phyloP scores from a whole-genome alignment of 2,797 vertebrate genomes.

The Molossus molossus region DNA sequence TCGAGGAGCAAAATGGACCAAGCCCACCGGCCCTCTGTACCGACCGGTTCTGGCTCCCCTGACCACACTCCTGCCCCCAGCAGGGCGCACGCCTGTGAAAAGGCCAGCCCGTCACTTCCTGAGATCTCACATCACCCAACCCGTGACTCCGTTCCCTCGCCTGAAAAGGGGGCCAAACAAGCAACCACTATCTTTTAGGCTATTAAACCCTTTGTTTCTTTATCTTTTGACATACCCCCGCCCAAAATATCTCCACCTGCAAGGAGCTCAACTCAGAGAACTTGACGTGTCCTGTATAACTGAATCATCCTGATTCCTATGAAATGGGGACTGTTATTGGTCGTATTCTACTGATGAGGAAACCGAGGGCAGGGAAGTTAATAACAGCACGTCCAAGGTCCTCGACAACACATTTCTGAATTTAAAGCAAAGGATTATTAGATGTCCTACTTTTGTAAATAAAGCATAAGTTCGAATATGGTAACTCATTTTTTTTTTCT shows the following conservation, averaged over 20 bases:
- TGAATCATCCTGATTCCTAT: not conserved
- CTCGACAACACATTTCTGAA: not conserved
- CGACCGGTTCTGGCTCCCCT: not conserved
- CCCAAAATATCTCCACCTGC: not conserved
- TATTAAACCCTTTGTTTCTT: not conserved
- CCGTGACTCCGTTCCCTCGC: not conserved
- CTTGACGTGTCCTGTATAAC: not conserved
- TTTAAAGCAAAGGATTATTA: not conserved
- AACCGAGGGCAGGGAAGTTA: not conserved
- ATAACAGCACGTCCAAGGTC: not conserved
- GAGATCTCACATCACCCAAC: not conserved
- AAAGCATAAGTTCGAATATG: not conserved
- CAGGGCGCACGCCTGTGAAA: accelerated
- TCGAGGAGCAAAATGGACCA: not conserved
- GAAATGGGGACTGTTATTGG: not conserved
- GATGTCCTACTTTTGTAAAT: slow-evolving; percentile 13
- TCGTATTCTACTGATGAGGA: not conserved
- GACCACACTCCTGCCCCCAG: not conserved
- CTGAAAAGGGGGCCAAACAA: not conserved
- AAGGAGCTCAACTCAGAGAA: not conserved
- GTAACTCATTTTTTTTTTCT: not conserved
- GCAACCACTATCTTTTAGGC: not conserved
- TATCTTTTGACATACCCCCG: not conserved
- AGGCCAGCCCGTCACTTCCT: not conserved
- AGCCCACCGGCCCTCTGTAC: not conserved